Percentiles rank a stretch among this genome's conserved stretches.
phyloP scores from a whole-genome alignment of 2,797 vertebrate species.

The Chrysocyon brachyurus region DNA sequence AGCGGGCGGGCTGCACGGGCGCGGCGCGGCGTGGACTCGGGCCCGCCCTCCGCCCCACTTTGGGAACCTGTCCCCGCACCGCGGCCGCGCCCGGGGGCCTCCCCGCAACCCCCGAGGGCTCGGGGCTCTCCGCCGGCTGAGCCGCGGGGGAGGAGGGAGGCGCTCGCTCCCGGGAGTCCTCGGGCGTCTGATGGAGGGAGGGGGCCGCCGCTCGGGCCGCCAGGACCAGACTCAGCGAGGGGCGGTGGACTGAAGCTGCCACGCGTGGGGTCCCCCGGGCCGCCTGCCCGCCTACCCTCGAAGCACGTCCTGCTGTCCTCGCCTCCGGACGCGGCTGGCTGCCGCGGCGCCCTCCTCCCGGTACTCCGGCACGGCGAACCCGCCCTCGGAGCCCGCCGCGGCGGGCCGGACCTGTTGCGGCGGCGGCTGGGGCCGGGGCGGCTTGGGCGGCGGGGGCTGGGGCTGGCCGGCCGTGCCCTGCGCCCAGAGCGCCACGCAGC shows the following conservation, averaged over 20 bases:
- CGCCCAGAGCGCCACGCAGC: constrained; percentile 83
- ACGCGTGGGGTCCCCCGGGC: neutral
- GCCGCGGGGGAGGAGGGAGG: neutral
- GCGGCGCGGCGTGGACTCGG: neutral
- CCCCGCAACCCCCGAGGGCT: neutral
- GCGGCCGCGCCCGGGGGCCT: neutral
- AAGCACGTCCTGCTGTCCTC: constrained; percentile 90
- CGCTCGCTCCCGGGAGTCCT: neutral
- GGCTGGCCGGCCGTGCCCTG: constrained; percentile 73
- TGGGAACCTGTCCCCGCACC: neutral
- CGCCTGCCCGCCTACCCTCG: constrained; percentile 88
- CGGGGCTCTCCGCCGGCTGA: neutral
- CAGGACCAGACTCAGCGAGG: neutral
- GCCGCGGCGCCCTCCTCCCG: constrained; percentile 78
- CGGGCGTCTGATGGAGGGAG: neutral
- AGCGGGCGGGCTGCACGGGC: neutral
- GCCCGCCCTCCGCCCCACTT: neutral
- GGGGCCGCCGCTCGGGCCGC: neutral
- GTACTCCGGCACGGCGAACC: constrained; percentile 59
- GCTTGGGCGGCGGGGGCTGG: constrained; percentile 73
- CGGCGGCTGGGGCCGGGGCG: constrained; percentile 58
- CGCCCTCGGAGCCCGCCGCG: constrained; percentile 50
- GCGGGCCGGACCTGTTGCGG: constrained; percentile 71
- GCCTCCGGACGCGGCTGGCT: constrained; percentile 86
- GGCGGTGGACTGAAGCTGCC: neutral